Conservation (phyloP, 2,113 vertebrate genomes). For the Bagarius yarrelli region DNA sequence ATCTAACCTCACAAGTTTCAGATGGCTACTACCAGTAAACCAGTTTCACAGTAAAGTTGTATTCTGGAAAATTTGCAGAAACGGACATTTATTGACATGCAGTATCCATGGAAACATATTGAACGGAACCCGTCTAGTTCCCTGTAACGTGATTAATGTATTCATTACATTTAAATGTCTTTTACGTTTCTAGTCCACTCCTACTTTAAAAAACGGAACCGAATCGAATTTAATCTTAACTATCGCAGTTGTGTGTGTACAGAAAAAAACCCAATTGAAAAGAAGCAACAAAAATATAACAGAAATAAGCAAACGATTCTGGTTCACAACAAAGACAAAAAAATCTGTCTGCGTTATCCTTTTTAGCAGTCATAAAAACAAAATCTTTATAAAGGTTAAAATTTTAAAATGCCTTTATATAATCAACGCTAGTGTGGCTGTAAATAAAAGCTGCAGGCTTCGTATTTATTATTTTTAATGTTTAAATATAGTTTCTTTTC, state of each 20-base stretch:
- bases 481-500: neutral
- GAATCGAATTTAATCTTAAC: neutral
- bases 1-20: neutral
- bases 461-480: neutral
- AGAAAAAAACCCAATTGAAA: neutral
- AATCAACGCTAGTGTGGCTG: constrained; percentile 6
- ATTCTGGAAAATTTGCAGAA: neutral
- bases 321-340: neutral
- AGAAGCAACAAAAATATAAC: neutral
- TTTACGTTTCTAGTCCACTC: neutral
- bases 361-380: neutral
- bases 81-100: no score
- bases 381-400: neutral
- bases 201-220: neutral
- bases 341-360: neutral
- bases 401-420: neutral
- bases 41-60: neutral
- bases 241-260: neutral
- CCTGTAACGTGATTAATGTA: no score
- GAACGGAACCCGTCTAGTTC: neutral
- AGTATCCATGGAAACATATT: neutral
- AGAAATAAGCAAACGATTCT: neutral
- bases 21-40: neutral
- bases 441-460: neutral
- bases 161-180: no score